A percentile compares a stretch with the other conserved stretches of the same genome.
phyloP scores from a whole-genome alignment of 2,888 invertebrate species.

The Megaustenia siamemsis region DNA sequence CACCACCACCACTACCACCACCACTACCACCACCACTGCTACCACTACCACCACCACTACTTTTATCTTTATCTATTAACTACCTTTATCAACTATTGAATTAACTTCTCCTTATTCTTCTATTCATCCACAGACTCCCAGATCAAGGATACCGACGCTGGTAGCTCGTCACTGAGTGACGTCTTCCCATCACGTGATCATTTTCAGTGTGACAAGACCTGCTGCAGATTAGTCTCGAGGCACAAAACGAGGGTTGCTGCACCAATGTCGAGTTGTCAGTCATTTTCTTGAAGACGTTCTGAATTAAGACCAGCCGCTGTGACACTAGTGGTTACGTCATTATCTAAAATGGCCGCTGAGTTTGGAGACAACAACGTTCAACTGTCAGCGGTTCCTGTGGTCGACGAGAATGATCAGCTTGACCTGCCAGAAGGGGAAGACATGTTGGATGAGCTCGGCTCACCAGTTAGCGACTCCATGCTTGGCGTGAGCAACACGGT shows the following conservation, averaged over 20 bases:
- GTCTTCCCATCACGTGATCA: neutral
- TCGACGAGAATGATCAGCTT: neutral
- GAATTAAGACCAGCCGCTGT: too few species aligned
- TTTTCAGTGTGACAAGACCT: too few species aligned
- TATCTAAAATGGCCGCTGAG: neutral
- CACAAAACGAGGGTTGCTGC: neutral
- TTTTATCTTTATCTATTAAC: too few species aligned
- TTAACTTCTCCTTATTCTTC: neutral
- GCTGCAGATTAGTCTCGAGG: too few species aligned
- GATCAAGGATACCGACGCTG: neutral
- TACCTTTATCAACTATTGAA: too few species aligned
- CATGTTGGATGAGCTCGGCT: neutral
- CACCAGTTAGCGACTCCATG: neutral
- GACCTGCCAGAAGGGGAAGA: neutral
- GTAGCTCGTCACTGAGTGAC: neutral
- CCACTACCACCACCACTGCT: slow-evolving; percentile 49
- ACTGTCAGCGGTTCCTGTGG: too few species aligned
- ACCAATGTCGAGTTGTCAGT: neutral
- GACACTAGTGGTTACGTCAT: neutral
- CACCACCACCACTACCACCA: slow-evolving; percentile 53
- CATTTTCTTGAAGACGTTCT: neutral
- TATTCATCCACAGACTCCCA: too few species aligned
- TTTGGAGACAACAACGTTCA: neutral
- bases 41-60: neutral
- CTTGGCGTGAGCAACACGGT: neutral